A percentile compares a stretch with the other conserved stretches of the same genome.
Conservation (phyloP, 2,113 vertebrate species). For the Chionodraco myersi region DNA sequence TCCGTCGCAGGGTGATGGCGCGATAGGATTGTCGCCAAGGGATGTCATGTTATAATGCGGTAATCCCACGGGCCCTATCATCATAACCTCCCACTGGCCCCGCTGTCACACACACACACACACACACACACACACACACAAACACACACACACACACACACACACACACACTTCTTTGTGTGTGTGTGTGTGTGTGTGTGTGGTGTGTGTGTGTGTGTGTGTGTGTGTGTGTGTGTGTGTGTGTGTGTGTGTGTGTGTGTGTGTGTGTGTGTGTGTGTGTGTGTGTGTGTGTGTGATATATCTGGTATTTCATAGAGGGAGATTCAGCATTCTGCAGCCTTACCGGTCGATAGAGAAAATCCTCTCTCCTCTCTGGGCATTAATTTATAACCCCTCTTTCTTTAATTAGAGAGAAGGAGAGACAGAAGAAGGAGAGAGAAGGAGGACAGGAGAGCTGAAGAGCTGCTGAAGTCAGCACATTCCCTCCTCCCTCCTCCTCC, state of each 20-base stretch:
- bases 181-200: too few species aligned
- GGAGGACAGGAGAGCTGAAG: conserved; percentile 47
- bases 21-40: conserved; percentile 42
- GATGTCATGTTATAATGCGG: conserved; percentile 42
- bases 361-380: conserved; percentile 47
- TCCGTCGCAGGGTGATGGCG: conserved; percentile 45
- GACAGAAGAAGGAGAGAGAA: conserved; percentile 38
- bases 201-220: too few species aligned
- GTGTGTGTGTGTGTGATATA: not conserved
- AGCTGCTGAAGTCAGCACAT: conserved; percentile 64
- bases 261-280: too few species aligned
- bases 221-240: too few species aligned
- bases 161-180: not conserved
- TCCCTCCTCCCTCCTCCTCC: conserved; percentile 1
- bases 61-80: conserved; percentile 58
- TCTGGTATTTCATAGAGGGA: conserved; percentile 18
- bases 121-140: conserved; percentile 6
- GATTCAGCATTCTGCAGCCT: conserved; percentile 46
- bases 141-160: conserved; percentile 19
- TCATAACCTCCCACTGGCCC: conserved; percentile 47
- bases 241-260: too few species aligned
- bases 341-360: conserved; percentile 53
- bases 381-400: conserved; percentile 70
- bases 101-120: conserved; percentile 40
- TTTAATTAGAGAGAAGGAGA: conserved; percentile 71